Evolutionary conservation across 2,113 vertebrate genomes (phyloP), one percentile per base, ranked within the genome.

Genomic region (Morone saxatilis): DNA sequence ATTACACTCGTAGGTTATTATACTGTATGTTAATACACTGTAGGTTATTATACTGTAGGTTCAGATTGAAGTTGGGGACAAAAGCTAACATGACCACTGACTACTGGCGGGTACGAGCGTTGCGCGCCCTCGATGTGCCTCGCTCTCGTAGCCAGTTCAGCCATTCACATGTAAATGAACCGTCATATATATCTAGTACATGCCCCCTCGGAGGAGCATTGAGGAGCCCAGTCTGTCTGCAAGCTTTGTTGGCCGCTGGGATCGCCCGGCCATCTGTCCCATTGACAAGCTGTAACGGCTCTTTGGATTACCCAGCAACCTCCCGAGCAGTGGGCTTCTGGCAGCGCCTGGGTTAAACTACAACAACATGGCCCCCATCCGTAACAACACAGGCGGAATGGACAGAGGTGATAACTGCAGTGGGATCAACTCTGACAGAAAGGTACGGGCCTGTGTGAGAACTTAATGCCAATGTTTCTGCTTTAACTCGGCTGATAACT

Each of bases 111-210:
- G 56, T 43, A 71, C 67, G 80, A 65, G 69, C 70, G 71, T 69
- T 43, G 92, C 90, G 88, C 91, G 87, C 54, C 43, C 74, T 41
- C 85, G 78, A 47, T n/a, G 53, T 79, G 86, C 81, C 61, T 36
- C 59, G 90, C 79, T 69, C 57, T 61, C 65, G 19, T 48, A 62
- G 57, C 66, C 94, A 84, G 80, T 84, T 69, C 61, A 65, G 9
- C 85, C 69, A 94, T 96, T 95, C 92, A 96, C 79, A 97, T 97
- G 96, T 93, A 97, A 97, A 97, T 96, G n/a, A 89, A 50, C 3
- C 41, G 38, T 82, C 88, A 95, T 95, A 95, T 96, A 94, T 90
- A 90, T 76, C 70, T 38, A 59, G 51, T 12, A 9, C 75, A 61
- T 41, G 74, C 72, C 76, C 81, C 80, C 73, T 82, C 63, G 10